Percentiles rank a stretch among this genome's conserved stretches.
Evolutionary conservation across 2,888 invertebrate species (phyloP).

Genomic region (Philereme vetulata): DNA sequence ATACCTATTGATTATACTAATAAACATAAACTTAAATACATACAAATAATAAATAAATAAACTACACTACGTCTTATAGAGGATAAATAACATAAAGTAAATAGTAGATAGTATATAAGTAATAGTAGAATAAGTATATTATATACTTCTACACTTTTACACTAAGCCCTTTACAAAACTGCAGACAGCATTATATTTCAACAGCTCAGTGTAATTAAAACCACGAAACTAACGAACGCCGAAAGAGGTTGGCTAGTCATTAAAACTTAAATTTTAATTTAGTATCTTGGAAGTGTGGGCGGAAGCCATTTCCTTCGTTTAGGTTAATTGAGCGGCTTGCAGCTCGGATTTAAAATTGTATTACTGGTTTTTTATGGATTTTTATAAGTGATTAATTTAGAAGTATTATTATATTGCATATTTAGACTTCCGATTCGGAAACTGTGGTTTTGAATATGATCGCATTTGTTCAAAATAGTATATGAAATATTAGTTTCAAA

Average conservation of each 20-base stretch:
- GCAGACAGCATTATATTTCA: slow-evolving; percentile 32
- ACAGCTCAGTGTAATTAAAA: slow-evolving; percentile 37
- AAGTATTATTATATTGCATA: too few relatives aligned
- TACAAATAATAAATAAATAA: too few relatives aligned
- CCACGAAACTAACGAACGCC: slow-evolving; percentile 39
- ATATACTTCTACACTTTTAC: neutral
- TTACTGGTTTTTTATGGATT: slow-evolving; percentile 7
- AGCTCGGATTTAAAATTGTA: slow-evolving; percentile 18
- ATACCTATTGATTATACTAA: too few relatives aligned
- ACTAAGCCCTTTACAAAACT: slow-evolving; percentile 7
- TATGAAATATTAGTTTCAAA: too few relatives aligned
- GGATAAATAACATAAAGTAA: too few relatives aligned
- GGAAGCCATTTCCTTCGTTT: slow-evolving; percentile 16
- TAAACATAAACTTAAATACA: too few relatives aligned
- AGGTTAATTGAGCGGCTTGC: slow-evolving; percentile 20
- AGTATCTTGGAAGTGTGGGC: slow-evolving; percentile 29
- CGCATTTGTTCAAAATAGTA: too few relatives aligned
- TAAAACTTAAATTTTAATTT: slow-evolving; percentile 39
- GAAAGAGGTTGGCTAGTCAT: slow-evolving; percentile 30
- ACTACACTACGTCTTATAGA: too few relatives aligned
- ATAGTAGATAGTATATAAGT: too few relatives aligned
- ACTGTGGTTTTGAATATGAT: too few relatives aligned
- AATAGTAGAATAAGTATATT: too few relatives aligned
- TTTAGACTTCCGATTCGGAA: too few relatives aligned
- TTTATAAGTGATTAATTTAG: slow-evolving; percentile 1